Conservation (phyloP, 2,113 vertebrate genomes). For the Platichthys stellatus region DNA sequence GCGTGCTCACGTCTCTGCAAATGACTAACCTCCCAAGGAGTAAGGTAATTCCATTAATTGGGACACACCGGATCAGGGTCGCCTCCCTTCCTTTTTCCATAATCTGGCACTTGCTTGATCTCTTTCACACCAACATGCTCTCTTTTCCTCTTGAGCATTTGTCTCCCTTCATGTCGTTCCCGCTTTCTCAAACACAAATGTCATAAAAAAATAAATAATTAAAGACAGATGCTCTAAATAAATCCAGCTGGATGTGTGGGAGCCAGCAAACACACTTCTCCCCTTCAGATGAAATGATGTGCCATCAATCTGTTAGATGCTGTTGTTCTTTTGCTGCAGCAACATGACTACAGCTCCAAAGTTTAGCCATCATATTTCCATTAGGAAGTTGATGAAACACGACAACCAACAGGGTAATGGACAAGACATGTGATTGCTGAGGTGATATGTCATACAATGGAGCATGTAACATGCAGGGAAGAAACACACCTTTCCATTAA, state of each 20-base stretch:
- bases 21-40: conserved; percentile 75
- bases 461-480: not conserved
- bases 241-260: conserved; percentile 43
- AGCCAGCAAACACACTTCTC: conserved; percentile 10
- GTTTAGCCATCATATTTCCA: conserved; percentile 36
- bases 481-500: not conserved
- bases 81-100: conserved; percentile 50
- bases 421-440: conserved; percentile 8
- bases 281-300: conserved; percentile 4
- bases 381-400: conserved; percentile 47
- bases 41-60: conserved; percentile 82
- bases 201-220: conserved; percentile 31
- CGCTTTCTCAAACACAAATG: conserved; percentile 16
- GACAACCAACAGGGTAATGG: conserved; percentile 34
- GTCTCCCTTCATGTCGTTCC: not conserved
- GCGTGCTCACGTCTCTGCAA: conserved; percentile 68
- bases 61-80: conserved; percentile 69
- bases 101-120: conserved; percentile 59
- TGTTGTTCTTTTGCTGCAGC: conserved; percentile 14
- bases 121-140: conserved; percentile 12
- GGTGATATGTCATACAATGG: conserved; percentile 3
- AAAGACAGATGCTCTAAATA: conserved; percentile 38
- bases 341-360: conserved; percentile 22
- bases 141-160: not conserved
- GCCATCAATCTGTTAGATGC: conserved; percentile 39